A percentile compares a stretch with the other conserved stretches of the same genome.
Conservation (phyloP, 2,113 vertebrate species). For the Hypomesus transpacificus region DNA sequence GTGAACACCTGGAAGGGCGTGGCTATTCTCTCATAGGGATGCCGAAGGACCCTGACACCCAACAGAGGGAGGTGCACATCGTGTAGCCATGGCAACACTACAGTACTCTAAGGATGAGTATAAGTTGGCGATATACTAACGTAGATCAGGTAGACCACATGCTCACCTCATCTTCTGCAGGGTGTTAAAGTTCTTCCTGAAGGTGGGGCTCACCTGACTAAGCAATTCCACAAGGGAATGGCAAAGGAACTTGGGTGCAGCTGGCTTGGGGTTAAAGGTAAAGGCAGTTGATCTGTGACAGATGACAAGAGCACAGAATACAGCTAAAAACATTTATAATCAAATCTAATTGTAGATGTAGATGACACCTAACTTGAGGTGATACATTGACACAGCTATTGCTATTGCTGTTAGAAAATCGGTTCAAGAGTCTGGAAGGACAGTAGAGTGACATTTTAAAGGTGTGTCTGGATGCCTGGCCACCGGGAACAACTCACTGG, state of each 20-base stretch:
- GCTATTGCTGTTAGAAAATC: no score
- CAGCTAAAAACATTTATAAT: neutral
- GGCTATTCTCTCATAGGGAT: slow-evolving; percentile 90
- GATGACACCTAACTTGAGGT: no score
- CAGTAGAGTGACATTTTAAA: no score
- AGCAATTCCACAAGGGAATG: slow-evolving; percentile 94
- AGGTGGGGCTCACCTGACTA: slow-evolving; percentile 89
- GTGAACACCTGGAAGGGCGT: slow-evolving; percentile 92
- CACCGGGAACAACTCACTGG: slow-evolving; percentile 74
- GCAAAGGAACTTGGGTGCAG: slow-evolving; percentile 88
- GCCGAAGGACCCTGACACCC: slow-evolving; percentile 79
- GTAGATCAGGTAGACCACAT: neutral
- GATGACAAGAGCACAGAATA: slow-evolving; percentile 3
- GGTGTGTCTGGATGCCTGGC: no score
- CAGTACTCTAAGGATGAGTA: neutral
- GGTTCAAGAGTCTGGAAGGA: no score
- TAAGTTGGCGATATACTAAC: neutral
- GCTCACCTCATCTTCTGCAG: slow-evolving; percentile 90
- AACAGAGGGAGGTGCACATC: neutral
- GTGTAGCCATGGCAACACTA: neutral
- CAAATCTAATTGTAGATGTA: neutral
- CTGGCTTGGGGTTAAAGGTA: slow-evolving; percentile 93
- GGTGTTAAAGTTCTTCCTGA: slow-evolving; percentile 87
- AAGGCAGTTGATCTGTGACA: slow-evolving; percentile 85
- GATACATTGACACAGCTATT: no score